Conservation (phyloP, 37 sponge, comb jelly and placozoan genomes). For the Eunapius fragilis region DNA sequence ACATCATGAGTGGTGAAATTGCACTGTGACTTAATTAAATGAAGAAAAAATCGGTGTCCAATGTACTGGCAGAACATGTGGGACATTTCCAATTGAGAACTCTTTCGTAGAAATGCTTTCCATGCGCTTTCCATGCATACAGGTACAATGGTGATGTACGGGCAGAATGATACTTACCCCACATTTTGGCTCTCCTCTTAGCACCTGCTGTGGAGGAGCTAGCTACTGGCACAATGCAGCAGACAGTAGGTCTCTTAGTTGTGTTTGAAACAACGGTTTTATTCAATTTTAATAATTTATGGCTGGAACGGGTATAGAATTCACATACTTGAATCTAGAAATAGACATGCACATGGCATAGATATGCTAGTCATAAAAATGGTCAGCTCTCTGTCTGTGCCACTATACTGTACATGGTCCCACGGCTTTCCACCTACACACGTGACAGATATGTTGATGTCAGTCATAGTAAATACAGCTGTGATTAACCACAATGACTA, state of each 20-base stretch:
- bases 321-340: too few species aligned
- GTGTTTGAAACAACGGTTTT: not conserved
- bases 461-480: too few species aligned
- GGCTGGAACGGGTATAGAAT: too few species aligned
- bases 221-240: not conserved
- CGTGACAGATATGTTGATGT: too few species aligned
- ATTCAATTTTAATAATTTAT: too few species aligned
- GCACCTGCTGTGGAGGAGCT: not conserved
- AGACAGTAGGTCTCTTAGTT: not conserved
- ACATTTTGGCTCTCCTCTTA: slow-evolving; percentile 1
- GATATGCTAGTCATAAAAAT: too few species aligned
- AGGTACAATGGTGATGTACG: slow-evolving; percentile 7
- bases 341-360: too few species aligned
- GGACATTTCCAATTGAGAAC: not conserved
- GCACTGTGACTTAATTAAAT: not conserved
- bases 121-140: not conserved
- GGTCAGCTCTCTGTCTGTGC: too few species aligned
- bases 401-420: too few species aligned
- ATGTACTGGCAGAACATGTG: slow-evolving; percentile 10
- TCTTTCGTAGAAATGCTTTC: not conserved
- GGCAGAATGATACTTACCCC: not conserved
- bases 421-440: too few species aligned
- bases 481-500: too few species aligned
- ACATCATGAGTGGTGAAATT: not conserved
- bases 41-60: not conserved